Conservation (phyloP, 2,888 invertebrate genomes). For the Glyphotaelius pellucidus region DNA sequence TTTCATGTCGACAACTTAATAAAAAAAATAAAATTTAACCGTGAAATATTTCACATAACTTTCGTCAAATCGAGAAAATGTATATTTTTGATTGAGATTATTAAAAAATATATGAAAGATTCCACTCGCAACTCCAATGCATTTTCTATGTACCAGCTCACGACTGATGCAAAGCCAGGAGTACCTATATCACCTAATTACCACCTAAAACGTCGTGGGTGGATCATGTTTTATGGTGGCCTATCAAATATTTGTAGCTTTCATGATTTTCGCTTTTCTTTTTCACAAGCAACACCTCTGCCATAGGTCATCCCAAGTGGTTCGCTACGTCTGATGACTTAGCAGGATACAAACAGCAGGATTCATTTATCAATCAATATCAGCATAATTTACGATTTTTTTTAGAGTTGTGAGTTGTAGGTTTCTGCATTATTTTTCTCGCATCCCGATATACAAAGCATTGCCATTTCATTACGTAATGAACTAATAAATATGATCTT, state of each 20-base stretch:
- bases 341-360: no score
- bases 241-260: not conserved
- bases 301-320: no score
- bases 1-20: constrained; percentile 36
- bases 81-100: not conserved
- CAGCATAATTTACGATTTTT: not conserved
- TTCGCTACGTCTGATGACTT: no score
- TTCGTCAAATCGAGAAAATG: not conserved
- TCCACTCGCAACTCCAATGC: not conserved
- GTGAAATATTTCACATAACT: not conserved
- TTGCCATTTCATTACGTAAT: no score
- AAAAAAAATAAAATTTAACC: not conserved
- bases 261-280: no score
- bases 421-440: not conserved
- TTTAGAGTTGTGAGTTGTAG: not conserved
- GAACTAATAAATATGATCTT: no score
- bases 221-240: no score
- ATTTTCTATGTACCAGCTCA: not conserved
- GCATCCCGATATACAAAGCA: no score
- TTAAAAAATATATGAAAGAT: not conserved
- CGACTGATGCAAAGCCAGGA: not conserved
- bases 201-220: not conserved
- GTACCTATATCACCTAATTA: not conserved
- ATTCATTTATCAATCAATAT: not conserved
- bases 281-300: no score